Evolutionary conservation across 2,888 invertebrate genomes (phyloP), one percentile per base, ranked within the genome.

Genomic region (Troilus luridus): DNA sequence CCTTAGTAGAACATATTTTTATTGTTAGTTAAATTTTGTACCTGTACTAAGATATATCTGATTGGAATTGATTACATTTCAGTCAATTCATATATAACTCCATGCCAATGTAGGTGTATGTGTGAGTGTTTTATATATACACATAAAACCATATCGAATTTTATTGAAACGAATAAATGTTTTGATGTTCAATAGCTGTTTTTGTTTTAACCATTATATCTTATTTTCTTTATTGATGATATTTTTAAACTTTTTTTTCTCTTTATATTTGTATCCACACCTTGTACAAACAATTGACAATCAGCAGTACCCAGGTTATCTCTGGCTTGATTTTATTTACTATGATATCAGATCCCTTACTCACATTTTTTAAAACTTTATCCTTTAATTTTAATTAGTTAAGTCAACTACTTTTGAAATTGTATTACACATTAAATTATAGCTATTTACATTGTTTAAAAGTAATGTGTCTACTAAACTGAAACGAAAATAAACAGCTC

Each of bases 21-120:
- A 88, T 60, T 88, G 27, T n/a, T 85, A 59, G 62, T 91, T 91
- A 88, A 60, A 27, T 88, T 91, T 91, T 85, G 56, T 88, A 91
- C 59, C 72, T 62, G 21, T 88, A 56, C 88, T 88, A 62, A 56
- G 54, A 89, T 21, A n/a, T 17, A 24, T 88, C 41, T 41, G 88
- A 88, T 89, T 54, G 54, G 89, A 89, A 85, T n/a, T 54, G 85
- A 85, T n/a, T 85, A 58, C 10, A n/a, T 85, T 85, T 56, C n/a
- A 85, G 11, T 58, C 54, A 56, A 85, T 85, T 58, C 41, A n/a
- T 85, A n/a, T 85, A 58, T 56, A 56, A 85, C 85, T 56, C 56
- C 21, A 85, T 85, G 81, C 14, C 85, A 85, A 56, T 85, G 21
- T n/a, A n/a, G n/a, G 10, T 85, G n/a, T n/a, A 41, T 77, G 12